Evolutionary conservation across 1,140 invertebrate species (phyloP).

Genomic region (silkworm (Bombyx mori)): DNA sequence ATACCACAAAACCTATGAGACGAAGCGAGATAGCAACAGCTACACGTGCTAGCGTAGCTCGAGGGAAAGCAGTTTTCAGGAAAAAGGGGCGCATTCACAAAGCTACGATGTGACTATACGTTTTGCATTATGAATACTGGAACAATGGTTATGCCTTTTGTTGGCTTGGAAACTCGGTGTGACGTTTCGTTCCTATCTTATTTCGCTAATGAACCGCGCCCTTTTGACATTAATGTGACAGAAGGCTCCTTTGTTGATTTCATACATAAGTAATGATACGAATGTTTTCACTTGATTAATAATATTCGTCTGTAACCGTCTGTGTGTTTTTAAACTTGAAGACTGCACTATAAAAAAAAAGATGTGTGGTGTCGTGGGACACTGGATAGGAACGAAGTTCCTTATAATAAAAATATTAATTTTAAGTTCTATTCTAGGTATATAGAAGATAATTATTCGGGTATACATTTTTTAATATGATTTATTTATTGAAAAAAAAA

Average conservation of each 20-base stretch:
- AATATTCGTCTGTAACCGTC: too few relatives aligned
- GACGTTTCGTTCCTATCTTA: constrained; percentile 21
- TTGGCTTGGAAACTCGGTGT: constrained; percentile 22
- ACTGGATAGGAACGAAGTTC: too few relatives aligned
- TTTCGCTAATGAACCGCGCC: constrained; percentile 22
- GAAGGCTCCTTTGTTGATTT: not conserved
- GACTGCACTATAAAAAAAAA: too few relatives aligned
- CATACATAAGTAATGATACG: constrained; percentile 5
- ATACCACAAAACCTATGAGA: constrained; percentile 17
- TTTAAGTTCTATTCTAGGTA: too few relatives aligned
- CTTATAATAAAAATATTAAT: too few relatives aligned
- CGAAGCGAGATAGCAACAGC: constrained; percentile 20
- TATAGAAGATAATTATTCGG: too few relatives aligned
- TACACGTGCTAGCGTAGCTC: constrained; percentile 51
- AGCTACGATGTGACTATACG: constrained; percentile 47
- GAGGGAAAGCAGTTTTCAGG: constrained; percentile 51
- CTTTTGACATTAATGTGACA: constrained; percentile 12
- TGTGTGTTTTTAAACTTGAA: too few relatives aligned
- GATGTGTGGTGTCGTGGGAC: too few relatives aligned
- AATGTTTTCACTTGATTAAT: constrained; percentile 1
- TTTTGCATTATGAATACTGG: constrained; percentile 44
- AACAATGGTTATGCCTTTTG: constrained; percentile 42
- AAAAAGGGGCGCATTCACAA: constrained; percentile 51
- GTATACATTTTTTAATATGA: too few relatives aligned
- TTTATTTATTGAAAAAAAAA: too few relatives aligned